A percentile compares a stretch with the other conserved stretches of the same genome.
Evolutionary conservation across 37 sponge, comb jelly and placozoan genomes (phyloP).

Genomic region (Bolinopsis microptera): DNA sequence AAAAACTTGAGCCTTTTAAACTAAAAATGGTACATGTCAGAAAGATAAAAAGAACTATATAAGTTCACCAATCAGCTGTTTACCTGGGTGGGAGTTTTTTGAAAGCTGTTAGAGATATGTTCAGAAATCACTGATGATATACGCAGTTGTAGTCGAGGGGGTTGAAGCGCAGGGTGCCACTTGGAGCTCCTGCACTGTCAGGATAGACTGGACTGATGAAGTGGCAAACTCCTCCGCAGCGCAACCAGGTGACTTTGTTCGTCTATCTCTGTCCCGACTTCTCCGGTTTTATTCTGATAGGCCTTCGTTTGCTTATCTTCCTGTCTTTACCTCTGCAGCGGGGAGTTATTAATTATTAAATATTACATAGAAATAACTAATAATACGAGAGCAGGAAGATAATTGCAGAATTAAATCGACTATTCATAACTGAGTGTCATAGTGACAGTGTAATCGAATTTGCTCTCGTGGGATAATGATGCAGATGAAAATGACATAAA

Average conservation of each 20-base stretch:
- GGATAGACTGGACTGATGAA: constrained; percentile 25
- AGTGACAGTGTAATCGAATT: too few relatives aligned
- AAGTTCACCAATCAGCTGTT: too few relatives aligned
- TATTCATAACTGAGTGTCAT: too few relatives aligned
- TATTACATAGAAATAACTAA: too few relatives aligned
- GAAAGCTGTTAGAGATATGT: constrained; percentile 68
- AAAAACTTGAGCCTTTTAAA: too few relatives aligned
- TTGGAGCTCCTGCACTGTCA: constrained; percentile 58
- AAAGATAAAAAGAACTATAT: too few relatives aligned
- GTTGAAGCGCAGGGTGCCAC: neutral
- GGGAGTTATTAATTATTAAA: too few relatives aligned
- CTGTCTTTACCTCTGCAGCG: constrained; percentile 36
- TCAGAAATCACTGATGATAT: constrained; percentile 80
- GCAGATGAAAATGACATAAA: too few relatives aligned
- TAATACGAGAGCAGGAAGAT: too few relatives aligned
- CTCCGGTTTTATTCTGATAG: constrained; percentile 48
- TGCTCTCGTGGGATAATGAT: too few relatives aligned
- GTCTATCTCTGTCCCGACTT: neutral
- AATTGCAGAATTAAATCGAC: too few relatives aligned
- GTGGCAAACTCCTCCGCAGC: constrained; percentile 61
- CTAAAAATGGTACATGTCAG: too few relatives aligned
- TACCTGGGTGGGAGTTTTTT: constrained; percentile 85
- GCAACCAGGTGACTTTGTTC: constrained; percentile 57
- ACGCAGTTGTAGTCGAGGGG: constrained; percentile 76
- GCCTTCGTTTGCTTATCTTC: constrained; percentile 23